phyloP scores from a whole-genome alignment of 1,140 invertebrate genomes.

The Drosophila kanapiae region DNA sequence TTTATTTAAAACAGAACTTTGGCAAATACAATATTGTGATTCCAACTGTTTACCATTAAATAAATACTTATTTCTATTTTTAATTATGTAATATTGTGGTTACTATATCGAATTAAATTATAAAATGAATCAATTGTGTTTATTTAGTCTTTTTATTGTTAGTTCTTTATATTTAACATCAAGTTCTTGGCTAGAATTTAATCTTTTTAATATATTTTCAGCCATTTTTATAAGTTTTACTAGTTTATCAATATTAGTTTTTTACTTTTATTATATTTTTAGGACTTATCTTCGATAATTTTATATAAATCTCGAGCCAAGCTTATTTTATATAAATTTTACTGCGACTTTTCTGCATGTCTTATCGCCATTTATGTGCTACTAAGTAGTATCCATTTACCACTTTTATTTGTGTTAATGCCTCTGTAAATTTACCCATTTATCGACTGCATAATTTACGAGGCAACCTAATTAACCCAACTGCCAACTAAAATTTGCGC shows the following conservation, averaged over 20 bases:
- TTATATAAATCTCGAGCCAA: too few species aligned
- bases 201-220: too few species aligned
- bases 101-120: too few species aligned
- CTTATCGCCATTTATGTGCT: slow-evolving; percentile 17
- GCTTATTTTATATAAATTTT: too few species aligned
- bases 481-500: slow-evolving; percentile 43
- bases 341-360: not conserved
- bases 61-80: slow-evolving; percentile 1
- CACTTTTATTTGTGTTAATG: slow-evolving; percentile 12
- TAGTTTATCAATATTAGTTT: too few species aligned
- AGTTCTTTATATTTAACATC: too few species aligned
- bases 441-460: slow-evolving; percentile 51
- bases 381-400: slow-evolving; percentile 27
- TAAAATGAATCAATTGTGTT: too few species aligned
- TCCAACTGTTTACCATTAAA: slow-evolving; percentile 7
- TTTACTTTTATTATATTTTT: too few species aligned
- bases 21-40: slow-evolving; percentile 30
- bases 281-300: too few species aligned
- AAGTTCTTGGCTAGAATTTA: too few species aligned
- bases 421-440: slow-evolving; percentile 33
- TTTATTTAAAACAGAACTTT: not conserved
- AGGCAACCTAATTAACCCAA: slow-evolving; percentile 39
- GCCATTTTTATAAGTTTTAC: too few species aligned
- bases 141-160: too few species aligned
- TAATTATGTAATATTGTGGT: slow-evolving; percentile 7